Evolutionary conservation across 2,797 vertebrate genomes (phyloP).

Genomic region (Gymnodraco acuticeps): DNA sequence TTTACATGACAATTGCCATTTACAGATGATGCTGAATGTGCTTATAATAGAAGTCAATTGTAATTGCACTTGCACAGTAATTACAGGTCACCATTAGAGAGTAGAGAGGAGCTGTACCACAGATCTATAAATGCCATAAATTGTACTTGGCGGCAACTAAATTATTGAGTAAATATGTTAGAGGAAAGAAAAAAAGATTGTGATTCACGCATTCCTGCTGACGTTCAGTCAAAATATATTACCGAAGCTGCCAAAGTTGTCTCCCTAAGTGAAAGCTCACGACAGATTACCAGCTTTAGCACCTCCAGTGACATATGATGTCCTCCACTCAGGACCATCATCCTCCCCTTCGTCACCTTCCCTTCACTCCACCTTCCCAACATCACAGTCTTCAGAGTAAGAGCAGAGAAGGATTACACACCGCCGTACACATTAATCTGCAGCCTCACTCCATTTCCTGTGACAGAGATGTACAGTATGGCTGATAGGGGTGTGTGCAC

Average conservation of each 20-base stretch:
- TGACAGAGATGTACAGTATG: constrained; percentile 6
- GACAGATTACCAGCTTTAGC: constrained; percentile 39
- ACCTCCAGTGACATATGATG: constrained; percentile 33
- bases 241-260: neutral
- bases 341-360: constrained; percentile 43
- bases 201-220: neutral
- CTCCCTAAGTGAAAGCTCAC: constrained; percentile 25
- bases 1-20: neutral
- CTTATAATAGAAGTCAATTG: neutral
- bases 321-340: constrained; percentile 50
- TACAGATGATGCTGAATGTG: neutral
- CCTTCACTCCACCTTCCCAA: constrained; percentile 35
- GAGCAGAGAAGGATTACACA: constrained; percentile 58
- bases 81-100: neutral
- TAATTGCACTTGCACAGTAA: constrained; percentile 7
- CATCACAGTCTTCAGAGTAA: constrained; percentile 39
- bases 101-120: neutral
- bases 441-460: constrained; percentile 28
- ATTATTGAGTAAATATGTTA: neutral
- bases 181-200: neutral
- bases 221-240: constrained; percentile 6
- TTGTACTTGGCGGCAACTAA: neutral
- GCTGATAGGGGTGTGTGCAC: constrained; percentile 22
- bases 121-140: neutral
- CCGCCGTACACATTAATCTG: constrained; percentile 50